These are phyloP conservation scores for Cerastoderma edule DNA, from an alignment of 2,888 invertebrate genomes.

Conservation along the genomic window DNA sequence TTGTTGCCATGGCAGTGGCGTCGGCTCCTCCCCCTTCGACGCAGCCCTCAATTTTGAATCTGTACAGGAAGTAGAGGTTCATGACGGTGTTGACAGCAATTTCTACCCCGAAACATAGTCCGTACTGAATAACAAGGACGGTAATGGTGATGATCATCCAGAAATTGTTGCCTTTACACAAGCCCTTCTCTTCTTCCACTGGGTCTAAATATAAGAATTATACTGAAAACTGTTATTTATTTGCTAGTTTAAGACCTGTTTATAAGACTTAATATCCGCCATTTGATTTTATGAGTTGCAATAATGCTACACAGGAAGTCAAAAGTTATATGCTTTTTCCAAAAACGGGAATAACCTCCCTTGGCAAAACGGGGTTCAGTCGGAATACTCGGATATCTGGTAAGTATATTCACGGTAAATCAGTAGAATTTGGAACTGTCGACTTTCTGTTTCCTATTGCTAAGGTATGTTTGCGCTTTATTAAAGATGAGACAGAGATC, in stretches of 20 bases:
- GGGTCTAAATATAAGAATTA: neutral
- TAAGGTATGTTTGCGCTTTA: no score
- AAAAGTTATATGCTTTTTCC: neutral
- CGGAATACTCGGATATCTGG: no score
- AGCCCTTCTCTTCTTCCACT: neutral
- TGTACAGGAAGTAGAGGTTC: conserved; percentile 53
- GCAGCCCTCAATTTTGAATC: conserved; percentile 42
- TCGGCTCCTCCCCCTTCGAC: conserved; percentile 11
- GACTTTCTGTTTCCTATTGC: no score
- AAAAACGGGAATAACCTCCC: neutral
- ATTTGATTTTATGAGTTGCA: neutral
- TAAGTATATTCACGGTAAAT: no score
- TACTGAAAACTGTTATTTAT: no score
- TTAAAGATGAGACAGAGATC: no score
- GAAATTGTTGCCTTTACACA: conserved; percentile 3
- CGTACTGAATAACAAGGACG: conserved; percentile 45
- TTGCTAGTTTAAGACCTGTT: no score
- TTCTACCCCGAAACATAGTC: conserved; percentile 54
- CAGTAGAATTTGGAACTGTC: no score
- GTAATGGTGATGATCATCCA: conserved; percentile 36
- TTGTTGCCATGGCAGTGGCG: neutral
- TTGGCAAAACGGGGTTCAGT: neutral
- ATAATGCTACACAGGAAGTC: neutral
- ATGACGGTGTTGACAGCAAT: conserved; percentile 55
- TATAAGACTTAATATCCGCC: neutral